A percentile compares a stretch with the other conserved stretches of the same genome.
phyloP scores from a whole-genome alignment of 1,140 invertebrate genomes.

The Drosophila jambulina region DNA sequence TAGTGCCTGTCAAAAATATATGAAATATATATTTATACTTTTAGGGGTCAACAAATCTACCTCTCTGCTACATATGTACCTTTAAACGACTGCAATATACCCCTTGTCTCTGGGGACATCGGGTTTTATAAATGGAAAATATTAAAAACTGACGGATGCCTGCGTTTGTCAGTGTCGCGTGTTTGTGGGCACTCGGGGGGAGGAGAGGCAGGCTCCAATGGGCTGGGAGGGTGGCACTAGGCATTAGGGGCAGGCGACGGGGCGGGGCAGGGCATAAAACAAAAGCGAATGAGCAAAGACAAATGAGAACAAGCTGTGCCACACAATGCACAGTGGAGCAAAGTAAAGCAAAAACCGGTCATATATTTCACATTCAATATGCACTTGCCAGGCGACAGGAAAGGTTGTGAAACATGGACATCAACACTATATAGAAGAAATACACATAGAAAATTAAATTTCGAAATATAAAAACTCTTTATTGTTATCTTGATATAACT shows the following conservation, averaged over 20 bases:
- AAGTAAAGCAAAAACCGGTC: not conserved
- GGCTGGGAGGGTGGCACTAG: not conserved
- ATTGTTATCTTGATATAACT: too few relatives aligned
- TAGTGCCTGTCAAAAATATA: too few relatives aligned
- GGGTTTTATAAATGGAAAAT: slow-evolving; percentile 67
- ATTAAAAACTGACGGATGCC: slow-evolving; percentile 78
- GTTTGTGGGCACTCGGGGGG: not conserved
- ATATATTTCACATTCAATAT: not conserved
- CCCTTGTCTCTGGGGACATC: not conserved
- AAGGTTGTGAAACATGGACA: too few relatives aligned
- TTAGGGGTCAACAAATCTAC: too few relatives aligned
- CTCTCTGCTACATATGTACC: not conserved
- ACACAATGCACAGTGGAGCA: slow-evolving; percentile 42
- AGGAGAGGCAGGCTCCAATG: not conserved
- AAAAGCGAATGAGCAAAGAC: slow-evolving; percentile 57
- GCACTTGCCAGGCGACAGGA: too few relatives aligned
- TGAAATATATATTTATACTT: too few relatives aligned
- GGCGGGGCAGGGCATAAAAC: slow-evolving; percentile 26
- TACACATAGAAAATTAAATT: too few relatives aligned
- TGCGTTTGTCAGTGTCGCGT: slow-evolving; percentile 46
- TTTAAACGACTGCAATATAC: not conserved
- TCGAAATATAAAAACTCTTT: too few relatives aligned
- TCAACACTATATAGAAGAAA: too few relatives aligned
- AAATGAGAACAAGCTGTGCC: slow-evolving; percentile 60
- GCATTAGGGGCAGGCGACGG: slow-evolving; percentile 6